Base-by-base conservation (phyloP, 2,113 vertebrate genomes). In the Zapornia atra region DNA sequence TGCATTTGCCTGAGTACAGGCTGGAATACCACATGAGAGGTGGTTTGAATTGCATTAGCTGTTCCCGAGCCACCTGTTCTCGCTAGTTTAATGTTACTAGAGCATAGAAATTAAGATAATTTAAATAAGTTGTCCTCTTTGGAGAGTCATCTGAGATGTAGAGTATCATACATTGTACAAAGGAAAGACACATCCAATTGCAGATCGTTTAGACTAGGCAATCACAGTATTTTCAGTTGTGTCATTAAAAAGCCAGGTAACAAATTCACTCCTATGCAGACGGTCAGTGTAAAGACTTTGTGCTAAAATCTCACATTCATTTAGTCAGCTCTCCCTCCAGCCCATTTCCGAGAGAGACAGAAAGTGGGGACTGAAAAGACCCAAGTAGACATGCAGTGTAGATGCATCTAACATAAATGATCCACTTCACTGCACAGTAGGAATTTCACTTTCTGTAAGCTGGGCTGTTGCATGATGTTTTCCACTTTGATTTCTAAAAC, bases 181-280 rank as follows among this genome's bases (percentile, higher is more conserved):
- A 64, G 28, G 53, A 54, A 17, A 33, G 31, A 48, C 33, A 36
- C 4, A 0, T 8, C 19, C 21, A 57, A 15, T 11, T 81, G 69
- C 20, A 68, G 42, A 19, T 56, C 1, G 0, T 53, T 85, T 56
- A 46, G 53, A 29, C 0, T 1, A 51, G 29, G 28, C 12, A 13
- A 12, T 26, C 57, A 18, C 11, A 16, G 22, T 18, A 4, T 92
- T 95, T 92, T 63, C 38, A 48, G 11, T 26, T 79, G 29, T 73
- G 54, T 40, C 40, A 12, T 50, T 72, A 26, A 53, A 69, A 61
- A 34, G 7, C 10, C 19, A 14, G 15, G 21, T 57, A 64, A 73
- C 21, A 78, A 53, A 51, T 54, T 86, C 50, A 51, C 5, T 85
- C 29, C 28, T 48, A 3, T 60, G 17, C 59, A 68, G 69, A 61